A percentile compares a stretch with the other conserved stretches of the same genome.
phyloP scores from a whole-genome alignment of 2,888 invertebrate species.

The Amorpha juglandis region DNA sequence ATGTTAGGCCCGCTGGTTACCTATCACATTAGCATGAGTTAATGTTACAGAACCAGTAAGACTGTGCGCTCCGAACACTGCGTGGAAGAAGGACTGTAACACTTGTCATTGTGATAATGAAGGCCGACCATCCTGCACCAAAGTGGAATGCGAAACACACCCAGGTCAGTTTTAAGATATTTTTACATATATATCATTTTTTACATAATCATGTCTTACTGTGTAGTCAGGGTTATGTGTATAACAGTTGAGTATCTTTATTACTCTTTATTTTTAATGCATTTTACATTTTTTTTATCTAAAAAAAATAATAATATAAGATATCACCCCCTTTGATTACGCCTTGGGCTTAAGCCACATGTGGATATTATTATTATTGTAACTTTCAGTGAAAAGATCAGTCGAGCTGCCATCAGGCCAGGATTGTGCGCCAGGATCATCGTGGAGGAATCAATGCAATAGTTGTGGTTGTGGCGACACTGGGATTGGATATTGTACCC shows the following conservation, averaged over 20 bases:
- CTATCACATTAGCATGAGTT: no score
- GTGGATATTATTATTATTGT: no score
- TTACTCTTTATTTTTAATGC: no score
- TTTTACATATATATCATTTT: no score
- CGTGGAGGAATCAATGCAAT: slow-evolving; percentile 14
- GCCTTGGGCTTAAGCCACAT: no score
- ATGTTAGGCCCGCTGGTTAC: no score
- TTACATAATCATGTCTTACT: no score
- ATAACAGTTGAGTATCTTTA: no score
- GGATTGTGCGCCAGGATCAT: slow-evolving; percentile 20
- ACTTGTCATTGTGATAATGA: slow-evolving; percentile 58
- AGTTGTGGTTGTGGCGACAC: not conserved
- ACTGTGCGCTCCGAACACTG: slow-evolving; percentile 55
- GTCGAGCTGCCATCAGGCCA: slow-evolving; percentile 23
- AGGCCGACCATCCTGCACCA: slow-evolving; percentile 60
- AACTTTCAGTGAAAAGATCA: not conserved
- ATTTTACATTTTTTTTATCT: no score
- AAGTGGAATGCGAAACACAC: slow-evolving; percentile 47
- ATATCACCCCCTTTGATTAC: no score
- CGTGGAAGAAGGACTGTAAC: slow-evolving; percentile 64
- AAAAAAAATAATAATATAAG: no score
- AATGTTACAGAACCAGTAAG: not conserved
- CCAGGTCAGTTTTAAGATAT: not conserved
- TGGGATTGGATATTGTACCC: not conserved
- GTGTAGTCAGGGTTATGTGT: no score